Percentiles rank a stretch among this genome's conserved stretches.
Conservation (phyloP, 1,140 invertebrate species). For the Notospermus geniculatus region DNA sequence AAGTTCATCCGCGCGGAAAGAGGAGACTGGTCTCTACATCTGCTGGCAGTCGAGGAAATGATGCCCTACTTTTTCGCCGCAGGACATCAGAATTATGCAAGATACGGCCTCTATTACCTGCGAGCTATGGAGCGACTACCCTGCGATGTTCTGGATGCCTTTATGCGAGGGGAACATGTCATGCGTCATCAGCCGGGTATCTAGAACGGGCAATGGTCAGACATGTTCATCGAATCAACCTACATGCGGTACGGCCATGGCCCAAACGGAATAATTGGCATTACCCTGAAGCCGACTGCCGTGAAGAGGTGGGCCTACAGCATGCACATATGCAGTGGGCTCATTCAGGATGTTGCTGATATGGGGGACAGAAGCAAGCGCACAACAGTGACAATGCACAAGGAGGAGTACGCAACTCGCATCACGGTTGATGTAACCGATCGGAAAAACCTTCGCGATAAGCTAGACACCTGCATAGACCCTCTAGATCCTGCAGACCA, state of each 20-base stretch:
- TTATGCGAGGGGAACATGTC: slow-evolving; percentile 24
- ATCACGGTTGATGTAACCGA: slow-evolving; percentile 9
- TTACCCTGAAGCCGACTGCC: slow-evolving; percentile 19
- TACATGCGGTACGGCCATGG: slow-evolving; percentile 32
- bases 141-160: slow-evolving; percentile 8
- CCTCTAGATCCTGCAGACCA: slow-evolving; percentile 7
- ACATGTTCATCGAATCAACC: slow-evolving; percentile 29
- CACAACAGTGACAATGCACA: slow-evolving; percentile 6
- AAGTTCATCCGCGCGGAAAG: slow-evolving; percentile 28
- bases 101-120: slow-evolving; percentile 32
- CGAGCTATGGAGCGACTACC: slow-evolving; percentile 21
- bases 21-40: slow-evolving; percentile 31
- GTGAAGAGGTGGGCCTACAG: slow-evolving; percentile 23
- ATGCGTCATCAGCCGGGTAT: slow-evolving; percentile 26
- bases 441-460: slow-evolving; percentile 9
- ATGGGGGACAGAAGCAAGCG: slow-evolving; percentile 10
- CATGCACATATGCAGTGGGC: slow-evolving; percentile 21
- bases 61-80: slow-evolving; percentile 34
- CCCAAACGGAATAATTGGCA: slow-evolving; percentile 20
- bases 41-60: slow-evolving; percentile 21
- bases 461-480: slow-evolving; percentile 15
- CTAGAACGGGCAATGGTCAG: slow-evolving; percentile 27
- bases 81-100: slow-evolving; percentile 31
- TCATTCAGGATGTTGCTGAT: slow-evolving; percentile 6
- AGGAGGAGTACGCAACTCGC: slow-evolving; percentile 17